Evolutionary conservation across 2,113 vertebrate species (phyloP).

Genomic region (Zootoca vivipara): DNA sequence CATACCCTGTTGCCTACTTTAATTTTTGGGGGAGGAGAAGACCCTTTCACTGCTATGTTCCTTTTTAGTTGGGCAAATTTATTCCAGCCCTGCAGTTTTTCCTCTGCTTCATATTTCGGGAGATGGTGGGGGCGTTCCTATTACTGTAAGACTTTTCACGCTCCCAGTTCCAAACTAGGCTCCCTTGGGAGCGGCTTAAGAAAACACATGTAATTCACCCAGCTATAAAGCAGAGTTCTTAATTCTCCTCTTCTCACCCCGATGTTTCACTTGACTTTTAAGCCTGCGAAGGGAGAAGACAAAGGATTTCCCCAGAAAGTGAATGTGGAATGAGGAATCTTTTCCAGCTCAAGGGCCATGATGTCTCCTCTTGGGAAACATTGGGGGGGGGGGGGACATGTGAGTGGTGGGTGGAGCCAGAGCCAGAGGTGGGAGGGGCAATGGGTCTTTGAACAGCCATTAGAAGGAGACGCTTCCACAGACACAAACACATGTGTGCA

Average conservation of each 20-base stretch:
- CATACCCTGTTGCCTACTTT: background rate
- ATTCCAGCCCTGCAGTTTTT: background rate
- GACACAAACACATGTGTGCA: too few relatives aligned
- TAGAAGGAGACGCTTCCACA: too few relatives aligned
- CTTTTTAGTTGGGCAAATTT: background rate
- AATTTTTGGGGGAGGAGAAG: background rate
- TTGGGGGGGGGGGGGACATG: too few relatives aligned
- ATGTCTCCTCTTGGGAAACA: too few relatives aligned
- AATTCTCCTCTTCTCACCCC: background rate
- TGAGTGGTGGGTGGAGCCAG: too few relatives aligned
- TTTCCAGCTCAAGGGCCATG: background rate
- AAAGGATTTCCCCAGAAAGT: background rate
- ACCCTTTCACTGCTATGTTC: background rate
- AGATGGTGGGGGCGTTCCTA: too few relatives aligned
- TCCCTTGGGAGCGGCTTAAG: background rate
- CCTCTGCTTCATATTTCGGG: background rate
- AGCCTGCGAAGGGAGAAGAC: background rate
- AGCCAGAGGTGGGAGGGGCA: too few relatives aligned
- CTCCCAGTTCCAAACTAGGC: background rate
- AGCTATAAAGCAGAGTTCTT: background rate
- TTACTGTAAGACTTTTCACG: background rate
- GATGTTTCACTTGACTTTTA: too few relatives aligned
- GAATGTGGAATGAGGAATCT: background rate
- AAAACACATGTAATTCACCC: background rate
- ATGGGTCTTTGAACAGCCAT: too few relatives aligned